These are phyloP conservation scores for Stichodactyla helianthus DNA, from an alignment of 64 coral and sea anemone species.

Conservation along the genomic window DNA sequence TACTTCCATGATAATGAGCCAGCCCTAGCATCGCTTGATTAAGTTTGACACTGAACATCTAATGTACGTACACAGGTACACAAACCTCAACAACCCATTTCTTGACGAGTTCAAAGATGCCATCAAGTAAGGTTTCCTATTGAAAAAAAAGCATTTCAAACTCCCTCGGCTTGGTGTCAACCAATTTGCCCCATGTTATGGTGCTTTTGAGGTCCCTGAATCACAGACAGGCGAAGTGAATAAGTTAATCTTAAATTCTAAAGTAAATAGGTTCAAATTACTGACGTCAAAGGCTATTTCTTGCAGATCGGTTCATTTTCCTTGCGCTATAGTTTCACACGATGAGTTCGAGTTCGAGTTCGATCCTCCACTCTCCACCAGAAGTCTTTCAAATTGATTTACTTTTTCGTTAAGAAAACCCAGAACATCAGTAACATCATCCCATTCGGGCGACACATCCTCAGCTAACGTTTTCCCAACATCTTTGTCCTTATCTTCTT, in stretches of 20 bases:
- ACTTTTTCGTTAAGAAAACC: slow-evolving; percentile 94
- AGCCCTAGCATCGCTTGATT: background rate
- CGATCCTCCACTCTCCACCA: slow-evolving; percentile 77
- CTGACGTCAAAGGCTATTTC: background rate
- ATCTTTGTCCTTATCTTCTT: background rate
- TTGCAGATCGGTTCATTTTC: slow-evolving; percentile 13
- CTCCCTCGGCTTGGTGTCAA: background rate
- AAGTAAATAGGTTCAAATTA: slow-evolving; percentile 12
- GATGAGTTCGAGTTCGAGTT: slow-evolving; percentile 51
- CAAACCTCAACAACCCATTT: background rate
- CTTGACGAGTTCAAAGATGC: background rate
- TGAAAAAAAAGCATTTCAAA: background rate
- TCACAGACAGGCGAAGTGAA: background rate
- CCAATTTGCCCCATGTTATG: background rate
- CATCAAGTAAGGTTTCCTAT: background rate
- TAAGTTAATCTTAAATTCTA: background rate
- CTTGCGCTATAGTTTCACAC: slow-evolving; percentile 32
- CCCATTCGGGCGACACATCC: slow-evolving; percentile 75
- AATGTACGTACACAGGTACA: background rate
- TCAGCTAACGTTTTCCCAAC: slow-evolving; percentile 10
- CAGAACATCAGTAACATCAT: slow-evolving; percentile 84
- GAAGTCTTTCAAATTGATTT: slow-evolving; percentile 84
- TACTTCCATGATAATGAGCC: background rate
- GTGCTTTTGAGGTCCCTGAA: background rate
- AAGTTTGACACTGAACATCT: background rate